phyloP scores from a whole-genome alignment of 2,113 vertebrate genomes.

The Callocephalon fimbriatum region DNA sequence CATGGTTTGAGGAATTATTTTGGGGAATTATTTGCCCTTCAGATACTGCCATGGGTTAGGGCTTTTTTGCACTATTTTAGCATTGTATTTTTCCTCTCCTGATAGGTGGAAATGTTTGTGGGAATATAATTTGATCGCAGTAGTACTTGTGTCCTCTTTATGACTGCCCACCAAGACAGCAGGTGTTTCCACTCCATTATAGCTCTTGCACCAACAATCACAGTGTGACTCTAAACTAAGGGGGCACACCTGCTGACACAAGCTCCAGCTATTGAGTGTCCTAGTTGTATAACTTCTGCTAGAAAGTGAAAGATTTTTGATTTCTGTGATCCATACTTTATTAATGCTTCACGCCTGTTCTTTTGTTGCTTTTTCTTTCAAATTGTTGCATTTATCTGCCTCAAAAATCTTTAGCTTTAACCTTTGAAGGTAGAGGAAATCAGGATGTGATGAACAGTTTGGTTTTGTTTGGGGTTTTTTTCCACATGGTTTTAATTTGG shows the following conservation, averaged over 20 bases:
- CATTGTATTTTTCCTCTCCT: background rate
- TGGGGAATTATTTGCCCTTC: background rate
- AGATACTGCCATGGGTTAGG: background rate
- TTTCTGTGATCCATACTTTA: background rate
- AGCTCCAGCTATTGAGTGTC: background rate
- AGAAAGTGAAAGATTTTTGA: background rate
- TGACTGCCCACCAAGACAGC: accelerated
- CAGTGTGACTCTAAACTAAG: background rate
- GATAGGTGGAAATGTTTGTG: background rate
- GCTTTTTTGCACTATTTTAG: background rate
- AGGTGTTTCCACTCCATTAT: background rate
- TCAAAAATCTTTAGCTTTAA: background rate
- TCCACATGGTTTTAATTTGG: background rate
- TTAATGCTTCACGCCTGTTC: background rate
- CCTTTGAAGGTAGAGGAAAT: background rate
- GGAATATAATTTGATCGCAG: background rate
- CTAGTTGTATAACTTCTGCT: background rate
- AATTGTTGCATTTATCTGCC: background rate
- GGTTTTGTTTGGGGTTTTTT: background rate
- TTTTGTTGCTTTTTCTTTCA: background rate
- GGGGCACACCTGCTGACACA: background rate
- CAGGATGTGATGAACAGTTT: background rate
- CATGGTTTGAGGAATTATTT: background rate
- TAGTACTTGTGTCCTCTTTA: background rate
- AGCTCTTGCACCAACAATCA: background rate